A percentile compares a stretch with the other conserved stretches of the same genome.
Evolutionary conservation across 2,888 invertebrate species (phyloP).

Genomic region (Xylophagus ater): DNA sequence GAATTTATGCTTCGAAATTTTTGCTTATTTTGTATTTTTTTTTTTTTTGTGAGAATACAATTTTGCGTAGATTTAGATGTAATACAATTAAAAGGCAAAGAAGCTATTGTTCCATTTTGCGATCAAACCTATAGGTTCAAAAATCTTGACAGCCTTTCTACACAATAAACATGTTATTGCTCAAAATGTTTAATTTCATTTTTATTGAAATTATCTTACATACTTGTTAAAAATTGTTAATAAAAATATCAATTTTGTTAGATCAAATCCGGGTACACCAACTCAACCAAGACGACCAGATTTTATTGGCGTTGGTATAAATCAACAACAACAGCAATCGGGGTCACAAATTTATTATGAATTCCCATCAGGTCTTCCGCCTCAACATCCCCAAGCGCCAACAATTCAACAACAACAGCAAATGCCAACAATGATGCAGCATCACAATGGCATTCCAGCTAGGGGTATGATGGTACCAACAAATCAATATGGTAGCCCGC

Average conservation of each 20-base stretch:
- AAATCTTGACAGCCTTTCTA: no score
- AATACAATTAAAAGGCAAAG: no score
- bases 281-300: slow-evolving; percentile 81
- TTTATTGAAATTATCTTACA: neutral
- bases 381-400: slow-evolving; percentile 36
- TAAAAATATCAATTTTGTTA: slow-evolving; percentile 33
- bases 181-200: slow-evolving; percentile 1
- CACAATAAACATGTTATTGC: no score
- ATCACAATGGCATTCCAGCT: slow-evolving; percentile 23
- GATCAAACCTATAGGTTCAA: no score
- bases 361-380: slow-evolving; percentile 34
- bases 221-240: neutral
- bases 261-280: slow-evolving; percentile 87
- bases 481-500: slow-evolving; percentile 51
- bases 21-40: no score
- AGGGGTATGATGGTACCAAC: slow-evolving; percentile 26
- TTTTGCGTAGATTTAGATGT: no score
- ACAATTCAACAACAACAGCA: slow-evolving; percentile 36
- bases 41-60: no score
- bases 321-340: slow-evolving; percentile 30
- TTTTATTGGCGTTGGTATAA: slow-evolving; percentile 61
- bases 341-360: slow-evolving; percentile 38
- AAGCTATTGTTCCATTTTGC: no score
- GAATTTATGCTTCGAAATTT: no score
- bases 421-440: slow-evolving; percentile 22